Conservation (phyloP, 2,888 invertebrate genomes). For the Gymnocheta viridis region DNA sequence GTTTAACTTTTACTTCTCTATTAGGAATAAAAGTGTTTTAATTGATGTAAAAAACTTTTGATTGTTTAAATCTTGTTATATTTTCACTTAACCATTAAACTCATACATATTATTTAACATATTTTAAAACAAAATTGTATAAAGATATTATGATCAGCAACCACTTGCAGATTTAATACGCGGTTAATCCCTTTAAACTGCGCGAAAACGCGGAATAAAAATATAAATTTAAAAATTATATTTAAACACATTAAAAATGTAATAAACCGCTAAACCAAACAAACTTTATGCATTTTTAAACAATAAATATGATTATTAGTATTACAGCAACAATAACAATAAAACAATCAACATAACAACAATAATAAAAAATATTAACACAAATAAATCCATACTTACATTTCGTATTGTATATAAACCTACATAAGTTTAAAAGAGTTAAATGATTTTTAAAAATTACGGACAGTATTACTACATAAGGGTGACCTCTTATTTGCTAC, state of each 20-base stretch:
- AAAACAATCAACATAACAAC: slow-evolving; percentile 8
- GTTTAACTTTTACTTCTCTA: not conserved
- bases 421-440: not conserved
- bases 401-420: not conserved
- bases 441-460: not conserved
- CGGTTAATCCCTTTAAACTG: slow-evolving; percentile 58
- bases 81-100: slow-evolving; percentile 17
- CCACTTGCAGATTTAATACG: slow-evolving; percentile 46
- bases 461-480: not conserved
- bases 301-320: slow-evolving; percentile 64
- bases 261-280: slow-evolving; percentile 60
- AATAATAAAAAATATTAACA: slow-evolving; percentile 27
- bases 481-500: not conserved
- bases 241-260: slow-evolving; percentile 39
- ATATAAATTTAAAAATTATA: slow-evolving; percentile 29
- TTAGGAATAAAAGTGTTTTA: not conserved
- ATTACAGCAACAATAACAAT: slow-evolving; percentile 30
- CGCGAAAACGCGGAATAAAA: not conserved
- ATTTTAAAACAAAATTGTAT: not conserved
- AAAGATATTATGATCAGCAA: not conserved
- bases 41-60: too few species aligned
- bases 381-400: slow-evolving; percentile 45
- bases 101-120: slow-evolving; percentile 4
- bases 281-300: slow-evolving; percentile 66
- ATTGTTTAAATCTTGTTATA: not conserved